Evolutionary conservation across 2,888 invertebrate genomes (phyloP), one percentile per base, ranked within the genome.

Genomic region (Stramonita haemastoma): DNA sequence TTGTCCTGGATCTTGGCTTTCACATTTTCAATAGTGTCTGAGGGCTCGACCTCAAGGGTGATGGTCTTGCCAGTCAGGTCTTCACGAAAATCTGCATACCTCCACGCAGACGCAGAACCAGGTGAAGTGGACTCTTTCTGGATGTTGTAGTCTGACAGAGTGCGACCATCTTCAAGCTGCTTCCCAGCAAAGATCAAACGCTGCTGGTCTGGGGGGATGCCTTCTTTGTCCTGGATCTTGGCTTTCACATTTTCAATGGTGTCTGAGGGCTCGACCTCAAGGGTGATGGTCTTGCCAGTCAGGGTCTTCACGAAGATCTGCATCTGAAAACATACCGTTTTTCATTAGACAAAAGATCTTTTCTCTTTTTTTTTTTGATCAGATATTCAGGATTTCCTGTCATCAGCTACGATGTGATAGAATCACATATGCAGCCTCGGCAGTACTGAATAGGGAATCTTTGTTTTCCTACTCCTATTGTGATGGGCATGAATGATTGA

Each of bases 101-200:
- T 91, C 46, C 46, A 56, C 86, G 34, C 77, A 90, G 89, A 79
- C 89, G 85, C 26, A 90, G 87, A 22, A 88, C 98, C 96, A 96
- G 92, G 96, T 99, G 98, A 92, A 99, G 97, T 26, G 99, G 98
- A 98, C 96, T 98, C 98, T 96, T 98, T 98, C 96, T 99, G 98
- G 95, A 87, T 83, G 70, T 87, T 83, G 96, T 98, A 98, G 95
- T 99, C 98, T 0, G 98, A 98, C 57, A 99, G 96, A 2, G 98
- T 98, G 88, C 98, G 97, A 6, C 98, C 86, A 57, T 66, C 86
- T 86, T 66, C 34, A 22, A 86, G 66, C 29, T 66, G 66, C 11
- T 66, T 34, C 91, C 91, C 87, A 91, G 92, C 56, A 92, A 93
- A 90, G 88, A 87, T 26, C 17, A 46, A 32, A 26, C 86, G 46